Base-by-base conservation (phyloP, 2,797 vertebrate genomes). In the Xenentodon cancila region DNA sequence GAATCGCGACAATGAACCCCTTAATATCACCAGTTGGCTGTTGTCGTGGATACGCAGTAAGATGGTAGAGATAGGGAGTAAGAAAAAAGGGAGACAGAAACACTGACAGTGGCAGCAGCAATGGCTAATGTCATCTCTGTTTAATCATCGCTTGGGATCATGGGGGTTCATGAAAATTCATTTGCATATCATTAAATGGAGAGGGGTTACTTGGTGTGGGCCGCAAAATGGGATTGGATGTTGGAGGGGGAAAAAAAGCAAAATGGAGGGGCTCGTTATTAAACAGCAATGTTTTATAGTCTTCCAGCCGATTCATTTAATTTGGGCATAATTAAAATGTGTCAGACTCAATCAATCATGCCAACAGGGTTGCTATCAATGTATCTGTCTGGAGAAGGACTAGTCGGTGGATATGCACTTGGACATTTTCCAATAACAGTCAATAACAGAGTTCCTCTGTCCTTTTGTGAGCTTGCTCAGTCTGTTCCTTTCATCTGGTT, bases 281-380 rank as follows among this genome's bases (percentile, higher is more conserved):
- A 92, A 92, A 91, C 89, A 85, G 88, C 88, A 90, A 92, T 90
- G 87, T 91, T 92, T 91, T 91, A 92, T 91, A 92, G 91, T 88
- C 89, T 73, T 78, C 84, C 88, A 86, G 84, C 83, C 89, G 62
- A 91, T 92, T 91, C 91, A 91, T 92, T 92, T 92, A 91, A 92
- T 92, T 92, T 90, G 81, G 76, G 77, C 77, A 66, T 92, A 90
- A 91, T 92, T 91, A 91, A 92, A 92, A 92, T 92, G 83, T 92
- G 90, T 90, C 91, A 91, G 89, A 85, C 87, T 90, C 90, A 84
- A 92, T 92, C 89, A 92, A 90, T 92, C 91, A 92, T 87, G 84
- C 85, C 85, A 89, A 83, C 82, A 51, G 82, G 83, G 81, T 86
- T 84, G 69, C 78, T 87, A 91, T 90, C 90, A 89, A 87, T 89